Conservation (phyloP, 2,797 vertebrate species). For the Acanthis flammea region DNA sequence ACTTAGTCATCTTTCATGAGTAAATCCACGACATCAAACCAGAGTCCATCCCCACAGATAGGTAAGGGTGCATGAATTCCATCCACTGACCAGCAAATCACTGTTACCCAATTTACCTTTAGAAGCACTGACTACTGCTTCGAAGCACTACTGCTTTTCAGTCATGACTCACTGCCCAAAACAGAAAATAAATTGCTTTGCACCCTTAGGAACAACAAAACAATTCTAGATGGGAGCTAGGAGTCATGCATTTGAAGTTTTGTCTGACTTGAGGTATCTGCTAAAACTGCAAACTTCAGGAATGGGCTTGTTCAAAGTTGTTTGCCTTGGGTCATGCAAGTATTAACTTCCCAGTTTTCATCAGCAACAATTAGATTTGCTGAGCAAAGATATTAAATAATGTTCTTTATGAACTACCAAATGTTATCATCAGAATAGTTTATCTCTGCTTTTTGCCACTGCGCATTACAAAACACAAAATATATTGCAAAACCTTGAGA, state of each 20-base stretch:
- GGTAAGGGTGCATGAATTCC: background rate
- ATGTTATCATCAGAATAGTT: background rate
- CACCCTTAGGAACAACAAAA: background rate
- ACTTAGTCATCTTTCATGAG: background rate
- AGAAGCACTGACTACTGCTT: background rate
- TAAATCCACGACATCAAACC: background rate
- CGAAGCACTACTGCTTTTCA: background rate
- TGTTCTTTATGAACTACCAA: background rate
- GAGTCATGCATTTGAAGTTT: background rate
- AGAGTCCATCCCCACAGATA: background rate
- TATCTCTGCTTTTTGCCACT: background rate
- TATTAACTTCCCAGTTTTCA: slow-evolving; percentile 6
- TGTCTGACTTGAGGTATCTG: background rate
- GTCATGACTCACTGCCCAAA: background rate
- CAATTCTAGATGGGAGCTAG: background rate
- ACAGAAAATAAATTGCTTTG: background rate
- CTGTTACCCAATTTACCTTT: background rate
- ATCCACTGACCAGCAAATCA: background rate
- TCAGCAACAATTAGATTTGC: background rate
- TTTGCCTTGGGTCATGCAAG: background rate
- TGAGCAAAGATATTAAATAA: background rate
- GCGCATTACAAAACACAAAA: background rate
- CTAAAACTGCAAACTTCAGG: slow-evolving; percentile 24
- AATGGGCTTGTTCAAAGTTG: slow-evolving; percentile 14
- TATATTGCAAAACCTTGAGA: background rate